Evolutionary conservation across 2,888 invertebrate genomes (phyloP), one percentile per base, ranked within the genome.

Genomic region (Meiosimyza decipiens): DNA sequence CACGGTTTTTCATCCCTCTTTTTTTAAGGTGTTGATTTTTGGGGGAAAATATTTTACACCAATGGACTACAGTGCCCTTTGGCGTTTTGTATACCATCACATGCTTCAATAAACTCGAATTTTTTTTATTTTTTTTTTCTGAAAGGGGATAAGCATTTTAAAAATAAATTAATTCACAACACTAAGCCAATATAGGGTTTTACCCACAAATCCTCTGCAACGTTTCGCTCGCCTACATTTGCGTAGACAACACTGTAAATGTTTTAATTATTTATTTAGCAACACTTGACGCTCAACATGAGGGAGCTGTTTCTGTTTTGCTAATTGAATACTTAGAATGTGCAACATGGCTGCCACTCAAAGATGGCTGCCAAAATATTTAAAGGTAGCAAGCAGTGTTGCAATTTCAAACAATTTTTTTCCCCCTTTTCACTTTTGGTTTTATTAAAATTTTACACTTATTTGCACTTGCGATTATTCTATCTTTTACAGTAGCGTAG

Each of bases 391-490:
- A 18, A 65, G 51, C 18, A 52, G 33, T 33, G 18, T 59, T 68
- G 68, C 47, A 22, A 3, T 16, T 57, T 57, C 6, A 4, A 18
- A 7, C 54, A 54, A 18, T 12, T 12, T 54, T 54, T 18, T 18
- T 2, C 54, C 54, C n/a, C 13, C 15, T 52, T 65, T 65, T 66
- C 50, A 22, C 9, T 16, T 49, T 16, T 49, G 6, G 68, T 54
- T 49, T 50, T 59, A 16, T 57, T 68, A 47, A 49, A 49, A n/a
- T 65, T 40, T 12, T 60, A 72, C 67, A 72, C 52, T 66, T 60
- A 69, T 75, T 66, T 75, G 73, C 71, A 73, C 73, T 75, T 64
- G 60, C 51, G 47, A 60, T 73, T 71, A 71, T 70, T 62, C 52
- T 66, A 16, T 15, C 51, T 47, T 15, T 65, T 16, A 55, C 52